phyloP scores from a whole-genome alignment of 1,140 invertebrate species.

The Cecropterus lyciades region DNA sequence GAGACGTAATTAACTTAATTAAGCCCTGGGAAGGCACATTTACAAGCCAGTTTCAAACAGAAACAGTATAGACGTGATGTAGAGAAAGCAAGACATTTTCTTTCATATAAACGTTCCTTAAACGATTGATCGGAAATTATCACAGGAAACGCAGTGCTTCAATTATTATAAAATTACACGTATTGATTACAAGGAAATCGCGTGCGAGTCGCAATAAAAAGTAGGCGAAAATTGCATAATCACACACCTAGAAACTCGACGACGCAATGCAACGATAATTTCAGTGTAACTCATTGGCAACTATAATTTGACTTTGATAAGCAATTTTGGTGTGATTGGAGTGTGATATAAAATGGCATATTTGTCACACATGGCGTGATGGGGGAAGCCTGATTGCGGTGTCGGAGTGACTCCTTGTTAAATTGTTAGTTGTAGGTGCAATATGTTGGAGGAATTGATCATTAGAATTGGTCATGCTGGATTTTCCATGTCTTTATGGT shows the following conservation, averaged over 20 bases:
- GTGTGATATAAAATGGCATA: constrained; percentile 44
- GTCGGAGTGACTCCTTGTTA: constrained; percentile 6
- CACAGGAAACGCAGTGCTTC: too few species aligned
- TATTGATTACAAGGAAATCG: background rate
- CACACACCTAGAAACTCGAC: constrained; percentile 24
- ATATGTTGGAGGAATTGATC: background rate
- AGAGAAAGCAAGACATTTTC: too few species aligned
- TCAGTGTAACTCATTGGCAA: constrained; percentile 3
- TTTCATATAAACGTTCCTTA: too few species aligned
- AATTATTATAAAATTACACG: too few species aligned
- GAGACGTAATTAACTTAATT: too few species aligned
- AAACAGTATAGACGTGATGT: too few species aligned
- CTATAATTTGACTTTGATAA: constrained; percentile 48
- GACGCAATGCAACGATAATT: constrained; percentile 42
- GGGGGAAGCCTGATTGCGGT: constrained; percentile 18
- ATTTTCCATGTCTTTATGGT: background rate
- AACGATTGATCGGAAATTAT: too few species aligned
- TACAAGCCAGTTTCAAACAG: too few species aligned
- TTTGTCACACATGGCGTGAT: constrained; percentile 38
- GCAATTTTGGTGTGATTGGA: constrained; percentile 46
- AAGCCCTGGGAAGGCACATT: too few species aligned
- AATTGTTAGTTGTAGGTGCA: constrained; percentile 12
- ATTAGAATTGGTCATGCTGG: constrained; percentile 6
- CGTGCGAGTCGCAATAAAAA: constrained; percentile 18
- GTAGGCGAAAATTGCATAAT: constrained; percentile 46